phyloP scores from a whole-genome alignment of 2,113 vertebrate genomes.

The Glaucidium brasilianum region DNA sequence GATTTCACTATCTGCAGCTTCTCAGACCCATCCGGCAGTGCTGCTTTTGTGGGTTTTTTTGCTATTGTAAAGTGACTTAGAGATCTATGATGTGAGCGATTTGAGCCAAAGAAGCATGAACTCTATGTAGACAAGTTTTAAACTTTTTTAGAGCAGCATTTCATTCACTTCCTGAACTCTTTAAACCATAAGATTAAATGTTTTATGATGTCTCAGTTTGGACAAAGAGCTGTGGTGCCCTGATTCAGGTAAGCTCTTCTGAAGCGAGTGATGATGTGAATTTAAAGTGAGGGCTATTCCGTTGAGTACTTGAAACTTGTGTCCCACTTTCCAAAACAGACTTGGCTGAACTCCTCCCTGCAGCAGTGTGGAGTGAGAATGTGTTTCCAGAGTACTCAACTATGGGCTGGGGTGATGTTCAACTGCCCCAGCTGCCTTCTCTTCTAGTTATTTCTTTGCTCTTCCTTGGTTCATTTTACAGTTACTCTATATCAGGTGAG shows the following conservation, averaged over 20 bases:
- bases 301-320: background rate
- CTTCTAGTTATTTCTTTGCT: accelerated
- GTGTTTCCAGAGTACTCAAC: background rate
- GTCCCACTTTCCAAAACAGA: background rate
- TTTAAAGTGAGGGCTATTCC: background rate
- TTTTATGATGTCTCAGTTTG: background rate
- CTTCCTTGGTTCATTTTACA: background rate
- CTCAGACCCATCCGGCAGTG: background rate
- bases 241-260: background rate
- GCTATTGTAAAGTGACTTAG: background rate
- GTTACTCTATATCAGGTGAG: accelerated
- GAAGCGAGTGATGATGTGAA: background rate
- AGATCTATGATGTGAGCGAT: background rate
- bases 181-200: background rate
- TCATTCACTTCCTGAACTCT: background rate
- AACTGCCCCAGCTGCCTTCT: background rate
- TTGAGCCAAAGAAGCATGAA: background rate
- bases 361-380: accelerated
- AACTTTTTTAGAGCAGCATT: background rate
- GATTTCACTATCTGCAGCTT: background rate
- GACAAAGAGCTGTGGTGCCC: background rate
- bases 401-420: background rate
- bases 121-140: background rate
- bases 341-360: background rate
- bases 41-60: background rate